Percentiles rank a stretch among this genome's conserved stretches.
phyloP scores from a whole-genome alignment of 1,140 invertebrate species.

The Kradibia gibbosae region DNA sequence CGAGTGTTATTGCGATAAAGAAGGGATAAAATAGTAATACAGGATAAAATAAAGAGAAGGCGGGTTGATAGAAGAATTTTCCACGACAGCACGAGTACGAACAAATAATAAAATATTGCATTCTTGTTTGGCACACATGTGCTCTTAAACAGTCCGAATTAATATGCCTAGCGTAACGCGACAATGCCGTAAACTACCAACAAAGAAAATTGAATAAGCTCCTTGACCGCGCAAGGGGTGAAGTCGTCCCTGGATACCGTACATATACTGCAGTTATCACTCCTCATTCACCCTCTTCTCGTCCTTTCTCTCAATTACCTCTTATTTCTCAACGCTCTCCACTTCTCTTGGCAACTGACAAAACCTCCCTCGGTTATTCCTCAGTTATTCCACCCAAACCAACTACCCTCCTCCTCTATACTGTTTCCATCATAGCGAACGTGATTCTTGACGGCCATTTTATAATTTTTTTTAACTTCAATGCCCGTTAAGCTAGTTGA shows the following conservation, averaged over 20 bases:
- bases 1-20: too few species aligned
- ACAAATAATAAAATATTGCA: too few species aligned
- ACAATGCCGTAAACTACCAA: conserved; percentile 56
- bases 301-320: conserved; percentile 37
- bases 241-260: neutral
- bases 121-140: neutral
- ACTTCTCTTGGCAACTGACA: conserved; percentile 29
- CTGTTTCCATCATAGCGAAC: neutral
- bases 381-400: neutral
- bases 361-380: neutral
- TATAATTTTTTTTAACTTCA: too few species aligned
- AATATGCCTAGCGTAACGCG: conserved; percentile 58
- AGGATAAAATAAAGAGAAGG: conserved; percentile 1
- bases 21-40: too few species aligned
- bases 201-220: conserved; percentile 62
- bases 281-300: conserved; percentile 25
- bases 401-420: neutral
- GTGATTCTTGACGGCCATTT: too few species aligned
- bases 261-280: neutral
- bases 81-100: too few species aligned
- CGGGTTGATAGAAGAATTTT: too few species aligned
- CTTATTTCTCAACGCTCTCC: neutral
- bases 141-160: conserved; percentile 49
- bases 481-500: too few species aligned
- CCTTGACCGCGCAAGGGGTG: neutral